A percentile compares a stretch with the other conserved stretches of the same genome.
These are phyloP conservation scores for Alcis repandata DNA, from an alignment of 2,888 invertebrate species.

Conservation along the genomic window DNA sequence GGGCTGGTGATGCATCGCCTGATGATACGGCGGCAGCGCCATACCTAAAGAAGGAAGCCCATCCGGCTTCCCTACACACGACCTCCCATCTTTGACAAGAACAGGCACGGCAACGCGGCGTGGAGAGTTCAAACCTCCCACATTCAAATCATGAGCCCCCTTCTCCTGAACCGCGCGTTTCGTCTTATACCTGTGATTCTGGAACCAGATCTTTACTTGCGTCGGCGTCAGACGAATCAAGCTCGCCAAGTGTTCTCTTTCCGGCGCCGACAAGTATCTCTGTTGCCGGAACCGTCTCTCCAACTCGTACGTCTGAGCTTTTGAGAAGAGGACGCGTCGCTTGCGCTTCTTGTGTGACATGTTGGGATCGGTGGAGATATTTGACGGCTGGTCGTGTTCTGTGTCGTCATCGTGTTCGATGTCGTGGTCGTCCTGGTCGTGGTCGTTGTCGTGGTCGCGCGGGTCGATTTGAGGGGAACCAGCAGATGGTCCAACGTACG, in stretches of 20 bases:
- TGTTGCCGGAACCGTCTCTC: conserved; percentile 98
- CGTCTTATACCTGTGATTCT: conserved; percentile 99
- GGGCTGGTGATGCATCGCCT: conserved; percentile 78
- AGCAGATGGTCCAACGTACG: conserved; percentile 81
- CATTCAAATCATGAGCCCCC: conserved; percentile 89
- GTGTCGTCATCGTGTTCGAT: conserved; percentile 88
- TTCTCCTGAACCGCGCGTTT: conserved; percentile 99
- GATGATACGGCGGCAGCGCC: conserved; percentile 82
- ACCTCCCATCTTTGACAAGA: conserved; percentile 97
- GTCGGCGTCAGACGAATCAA: conserved; percentile 98
- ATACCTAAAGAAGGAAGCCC: conserved; percentile 82
- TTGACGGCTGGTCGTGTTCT: conserved; percentile 76
- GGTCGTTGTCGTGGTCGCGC: conserved; percentile 70
- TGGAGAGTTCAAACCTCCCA: conserved; percentile 92
- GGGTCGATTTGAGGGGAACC: conserved; percentile 73
- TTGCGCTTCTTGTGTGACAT: conserved; percentile 95
- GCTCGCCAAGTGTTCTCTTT: conserved; percentile 98
- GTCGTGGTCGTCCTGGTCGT: conserved; percentile 82
- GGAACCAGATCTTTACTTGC: conserved; percentile 99
- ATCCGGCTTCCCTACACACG: conserved; percentile 90
- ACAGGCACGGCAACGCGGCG: conserved; percentile 97
- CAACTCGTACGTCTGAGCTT: conserved; percentile 98
- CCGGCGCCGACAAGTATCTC: conserved; percentile 98
- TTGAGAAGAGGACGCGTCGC: conserved; percentile 98
- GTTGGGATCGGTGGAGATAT: conserved; percentile 73